Conservation (phyloP, 2,888 invertebrate genomes). For the Lacanobia wlatinum region DNA sequence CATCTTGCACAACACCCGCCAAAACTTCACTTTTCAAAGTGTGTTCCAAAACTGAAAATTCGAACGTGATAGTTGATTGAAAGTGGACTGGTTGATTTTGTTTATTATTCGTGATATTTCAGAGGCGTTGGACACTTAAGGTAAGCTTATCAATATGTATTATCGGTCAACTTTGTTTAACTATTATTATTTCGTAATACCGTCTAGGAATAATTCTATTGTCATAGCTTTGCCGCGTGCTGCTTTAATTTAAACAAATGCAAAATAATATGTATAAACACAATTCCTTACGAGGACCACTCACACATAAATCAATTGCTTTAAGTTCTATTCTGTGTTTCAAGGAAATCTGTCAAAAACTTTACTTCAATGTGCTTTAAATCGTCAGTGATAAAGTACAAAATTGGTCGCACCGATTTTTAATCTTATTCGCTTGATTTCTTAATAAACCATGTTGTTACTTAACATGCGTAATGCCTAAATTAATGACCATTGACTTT, state of each 20-base stretch:
- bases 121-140: conserved; percentile 74
- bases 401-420: conserved; percentile 46
- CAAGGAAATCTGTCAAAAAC: conserved; percentile 58
- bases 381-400: conserved; percentile 48
- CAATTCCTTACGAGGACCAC: conserved; percentile 16
- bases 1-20: conserved; percentile 73
- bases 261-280: conserved; percentile 35
- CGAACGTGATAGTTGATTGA: conserved; percentile 74
- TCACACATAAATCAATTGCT: conserved; percentile 53
- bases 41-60: conserved; percentile 70
- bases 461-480: conserved; percentile 45
- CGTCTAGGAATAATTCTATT: conserved; percentile 51
- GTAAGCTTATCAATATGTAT: conserved; percentile 68
- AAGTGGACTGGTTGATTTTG: conserved; percentile 74
- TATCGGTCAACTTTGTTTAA: conserved; percentile 54
- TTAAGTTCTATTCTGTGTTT: conserved; percentile 51
- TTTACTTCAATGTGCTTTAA: conserved; percentile 49
- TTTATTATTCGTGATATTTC: conserved; percentile 66
- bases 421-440: conserved; percentile 51
- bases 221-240: conserved; percentile 32
- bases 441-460: conserved; percentile 48
- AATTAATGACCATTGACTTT: conserved; percentile 37
- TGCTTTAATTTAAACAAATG: conserved; percentile 40
- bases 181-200: conserved; percentile 50
- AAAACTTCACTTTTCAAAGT: conserved; percentile 70